Evolutionary conservation across 2,113 vertebrate genomes (phyloP).

Genomic region (Oriolus oriolus): DNA sequence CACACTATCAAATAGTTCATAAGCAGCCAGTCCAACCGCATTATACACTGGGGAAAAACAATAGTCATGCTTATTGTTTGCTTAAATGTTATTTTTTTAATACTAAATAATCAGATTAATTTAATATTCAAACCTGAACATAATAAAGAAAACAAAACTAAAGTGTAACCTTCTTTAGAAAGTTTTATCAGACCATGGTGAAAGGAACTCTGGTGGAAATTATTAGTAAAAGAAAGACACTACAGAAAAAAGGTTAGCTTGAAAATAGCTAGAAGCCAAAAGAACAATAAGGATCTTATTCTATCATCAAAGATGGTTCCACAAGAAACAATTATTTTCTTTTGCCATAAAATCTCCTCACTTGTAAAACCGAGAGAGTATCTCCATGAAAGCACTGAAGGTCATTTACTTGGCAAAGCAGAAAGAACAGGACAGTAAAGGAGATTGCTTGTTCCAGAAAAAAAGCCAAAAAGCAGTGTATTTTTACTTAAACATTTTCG

Average conservation of each 20-base stretch:
- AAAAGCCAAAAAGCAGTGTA: not conserved
- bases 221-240: not conserved
- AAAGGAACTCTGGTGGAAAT: not conserved
- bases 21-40: conserved; percentile 92
- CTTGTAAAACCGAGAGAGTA: not conserved
- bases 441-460: not conserved
- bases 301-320: not conserved
- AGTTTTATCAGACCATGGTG: not conserved
- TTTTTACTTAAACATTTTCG: not conserved
- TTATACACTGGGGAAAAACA: conserved; percentile 85
- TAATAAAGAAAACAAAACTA: not conserved
- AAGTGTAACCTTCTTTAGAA: not conserved
- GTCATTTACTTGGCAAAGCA: not conserved
- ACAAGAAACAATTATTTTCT: not conserved
- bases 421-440: not conserved
- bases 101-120: not conserved
- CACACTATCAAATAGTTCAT: conserved; percentile 96
- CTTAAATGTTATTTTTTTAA: not conserved
- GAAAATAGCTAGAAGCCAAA: not conserved
- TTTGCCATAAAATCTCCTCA: not conserved
- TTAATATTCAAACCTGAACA: not conserved
- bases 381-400: not conserved
- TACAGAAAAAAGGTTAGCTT: not conserved
- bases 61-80: not conserved
- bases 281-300: not conserved